phyloP scores from a whole-genome alignment of 2,797 vertebrate species.

The Sebastolobus altivelis region DNA sequence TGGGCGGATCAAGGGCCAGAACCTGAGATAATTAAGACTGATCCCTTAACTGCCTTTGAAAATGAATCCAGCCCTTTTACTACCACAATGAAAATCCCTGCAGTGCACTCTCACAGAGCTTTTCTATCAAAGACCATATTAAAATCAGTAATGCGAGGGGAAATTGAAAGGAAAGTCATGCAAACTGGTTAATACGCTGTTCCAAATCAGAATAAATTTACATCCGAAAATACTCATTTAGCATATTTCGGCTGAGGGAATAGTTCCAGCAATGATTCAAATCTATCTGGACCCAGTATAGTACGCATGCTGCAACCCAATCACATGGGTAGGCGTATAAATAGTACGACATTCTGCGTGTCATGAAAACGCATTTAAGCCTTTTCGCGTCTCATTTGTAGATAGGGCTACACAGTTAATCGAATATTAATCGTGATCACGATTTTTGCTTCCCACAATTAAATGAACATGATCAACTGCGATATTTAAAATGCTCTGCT shows the following conservation, averaged over 20 bases:
- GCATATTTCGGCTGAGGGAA: not conserved
- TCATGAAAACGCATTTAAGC: too few relatives aligned
- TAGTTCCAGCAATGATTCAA: not conserved
- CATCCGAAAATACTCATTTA: slow-evolving; percentile 1
- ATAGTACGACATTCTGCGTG: too few relatives aligned
- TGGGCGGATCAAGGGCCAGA: slow-evolving; percentile 74
- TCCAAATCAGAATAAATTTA: slow-evolving; percentile 42
- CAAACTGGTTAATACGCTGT: slow-evolving; percentile 29
- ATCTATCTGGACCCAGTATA: not conserved
- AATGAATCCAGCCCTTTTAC: slow-evolving; percentile 75
- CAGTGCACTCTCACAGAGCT: slow-evolving; percentile 48
- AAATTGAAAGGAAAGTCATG: slow-evolving; percentile 49
- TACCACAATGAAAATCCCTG: slow-evolving; percentile 61
- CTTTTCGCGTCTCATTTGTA: too few relatives aligned
- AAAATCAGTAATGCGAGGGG: slow-evolving; percentile 45
- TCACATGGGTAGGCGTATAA: not conserved
- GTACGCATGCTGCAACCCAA: not conserved
- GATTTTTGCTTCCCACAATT: too few relatives aligned
- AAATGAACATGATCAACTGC: too few relatives aligned
- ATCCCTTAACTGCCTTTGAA: slow-evolving; percentile 70
- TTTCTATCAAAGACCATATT: slow-evolving; percentile 58
- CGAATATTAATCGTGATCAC: too few relatives aligned
- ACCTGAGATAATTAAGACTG: slow-evolving; percentile 78
- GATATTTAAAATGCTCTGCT: too few relatives aligned
- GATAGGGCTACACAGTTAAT: too few relatives aligned